phyloP scores from a whole-genome alignment of 2,888 invertebrate species.

The Odontomyia ornata region DNA sequence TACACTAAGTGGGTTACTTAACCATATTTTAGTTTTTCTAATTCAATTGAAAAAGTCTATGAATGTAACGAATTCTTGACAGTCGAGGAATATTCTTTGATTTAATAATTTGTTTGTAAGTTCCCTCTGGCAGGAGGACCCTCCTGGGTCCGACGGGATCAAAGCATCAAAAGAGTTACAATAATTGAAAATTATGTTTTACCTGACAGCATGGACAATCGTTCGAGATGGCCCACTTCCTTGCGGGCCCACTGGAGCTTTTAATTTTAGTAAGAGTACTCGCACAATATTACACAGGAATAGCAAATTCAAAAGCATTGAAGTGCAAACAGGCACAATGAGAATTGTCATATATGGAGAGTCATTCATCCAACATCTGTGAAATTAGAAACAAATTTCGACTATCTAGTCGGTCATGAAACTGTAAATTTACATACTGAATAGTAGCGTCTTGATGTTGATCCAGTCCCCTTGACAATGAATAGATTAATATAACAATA shows the following conservation, averaged over 20 bases:
- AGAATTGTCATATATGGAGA: conserved; percentile 78
- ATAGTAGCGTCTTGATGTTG: conserved; percentile 65
- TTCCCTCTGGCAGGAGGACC: too few relatives aligned
- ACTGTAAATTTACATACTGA: conserved; percentile 68
- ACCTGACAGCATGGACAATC: conserved; percentile 80
- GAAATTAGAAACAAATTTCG: too few relatives aligned
- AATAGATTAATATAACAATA: conserved; percentile 73
- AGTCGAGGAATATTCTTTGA: too few relatives aligned
- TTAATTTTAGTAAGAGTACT: conserved; percentile 83
- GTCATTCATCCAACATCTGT: conserved; percentile 82
- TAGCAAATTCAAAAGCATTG: conserved; percentile 81
- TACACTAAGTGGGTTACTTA: too few relatives aligned
- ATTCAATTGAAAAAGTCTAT: too few relatives aligned
- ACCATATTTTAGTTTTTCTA: too few relatives aligned
- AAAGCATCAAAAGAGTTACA: too few relatives aligned
- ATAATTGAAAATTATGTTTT: conserved; percentile 49
- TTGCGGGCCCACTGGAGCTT: conserved; percentile 74
- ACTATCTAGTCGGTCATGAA: too few relatives aligned
- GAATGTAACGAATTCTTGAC: too few relatives aligned
- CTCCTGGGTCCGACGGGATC: too few relatives aligned
- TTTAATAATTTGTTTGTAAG: too few relatives aligned
- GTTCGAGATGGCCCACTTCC: conserved; percentile 73
- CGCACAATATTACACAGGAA: conserved; percentile 92
- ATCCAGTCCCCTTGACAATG: conserved; percentile 70
- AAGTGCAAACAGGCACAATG: conserved; percentile 79